Percentiles rank a stretch among this genome's conserved stretches.
Conservation (phyloP, 2,888 invertebrate genomes). For the Thecocarcelia acutangulata region DNA sequence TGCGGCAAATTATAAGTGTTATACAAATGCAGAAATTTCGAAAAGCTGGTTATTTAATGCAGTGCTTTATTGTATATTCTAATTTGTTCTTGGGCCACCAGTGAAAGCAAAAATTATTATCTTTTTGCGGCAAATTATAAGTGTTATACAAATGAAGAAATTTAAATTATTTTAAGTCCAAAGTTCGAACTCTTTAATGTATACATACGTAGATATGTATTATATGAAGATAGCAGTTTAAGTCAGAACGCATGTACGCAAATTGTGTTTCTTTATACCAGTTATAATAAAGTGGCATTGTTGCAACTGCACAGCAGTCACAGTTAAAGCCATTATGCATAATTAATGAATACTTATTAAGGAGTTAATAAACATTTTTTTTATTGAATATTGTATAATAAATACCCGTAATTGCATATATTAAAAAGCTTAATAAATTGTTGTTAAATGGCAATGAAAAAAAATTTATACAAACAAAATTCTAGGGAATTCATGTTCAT, state of each 20-base stretch:
- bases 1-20: too few relatives aligned
- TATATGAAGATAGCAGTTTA: too few relatives aligned
- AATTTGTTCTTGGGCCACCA: constrained; percentile 17
- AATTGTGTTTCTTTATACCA: background rate
- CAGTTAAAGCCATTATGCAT: background rate
- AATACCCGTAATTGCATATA: constrained; percentile 21
- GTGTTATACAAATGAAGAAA: too few relatives aligned
- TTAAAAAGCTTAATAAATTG: constrained; percentile 23
- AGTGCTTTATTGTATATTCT: too few relatives aligned
- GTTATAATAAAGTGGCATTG: background rate
- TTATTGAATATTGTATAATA: constrained; percentile 15
- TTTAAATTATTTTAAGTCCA: too few relatives aligned
- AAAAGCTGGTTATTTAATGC: too few relatives aligned
- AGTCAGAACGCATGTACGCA: background rate
- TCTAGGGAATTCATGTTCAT: constrained; percentile 27
- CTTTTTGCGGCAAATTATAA: too few relatives aligned
- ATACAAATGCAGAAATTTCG: constrained; percentile 37
- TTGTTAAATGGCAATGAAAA: constrained; percentile 17
- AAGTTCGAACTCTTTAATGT: too few relatives aligned
- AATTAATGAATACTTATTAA: constrained; percentile 22
- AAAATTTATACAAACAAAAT: constrained; percentile 18
- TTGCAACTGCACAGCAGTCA: background rate
- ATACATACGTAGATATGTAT: too few relatives aligned
- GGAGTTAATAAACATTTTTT: constrained; percentile 6
- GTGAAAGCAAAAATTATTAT: background rate